Evolutionary conservation across 2,113 vertebrate species (phyloP), one percentile per base, ranked within the genome.

Genomic region (Dicaeum eximium): DNA sequence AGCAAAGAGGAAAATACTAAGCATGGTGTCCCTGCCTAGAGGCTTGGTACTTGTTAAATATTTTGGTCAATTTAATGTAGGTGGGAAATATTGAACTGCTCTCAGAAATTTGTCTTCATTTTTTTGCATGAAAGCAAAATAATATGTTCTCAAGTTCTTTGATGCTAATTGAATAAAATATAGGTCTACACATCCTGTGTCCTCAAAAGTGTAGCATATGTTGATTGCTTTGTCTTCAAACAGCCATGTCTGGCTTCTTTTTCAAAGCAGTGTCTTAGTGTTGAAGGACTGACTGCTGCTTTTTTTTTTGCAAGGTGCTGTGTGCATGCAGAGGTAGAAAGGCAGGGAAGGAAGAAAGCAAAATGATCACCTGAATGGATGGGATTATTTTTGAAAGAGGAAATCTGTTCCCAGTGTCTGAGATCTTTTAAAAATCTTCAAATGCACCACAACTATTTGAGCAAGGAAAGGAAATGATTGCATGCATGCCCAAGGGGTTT

Each of bases 41-140:
- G 97, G 97, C 97, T 97, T 96, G 94, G 94, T 98, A 97, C 94
- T 97, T 98, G 96, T 98, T 98, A 98, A 97, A 98, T 97, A 96
- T 98, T 96, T 97, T 80, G 95, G 97, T 97, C 97, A 98, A 97
- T 96, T 93, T 96, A 86, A 74, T 38, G 16, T 78, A 54, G 24
- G 73, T 56, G 42, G 42, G 64, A 88, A 90, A 71, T 69, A 92
- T 2, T 93, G 67, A 77, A 64, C 64, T 66, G 42, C 71, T 94
- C 67, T 95, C 78, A 94, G 83, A 96, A 91, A 87, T 92, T 65
- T 86, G 35, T 71, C 17, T 72, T 73, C 12, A 54, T 64, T 64
- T 92, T 90, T 64, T 86, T 48, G 12, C 58, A 88, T 54, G 42
- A 92, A 93, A 91, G 45, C 14, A 85, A 91, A 87, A 87, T 58